Percentiles rank a stretch among this genome's conserved stretches.
phyloP scores from a whole-genome alignment of 2,888 invertebrate species.

The Epiblema foenella region DNA sequence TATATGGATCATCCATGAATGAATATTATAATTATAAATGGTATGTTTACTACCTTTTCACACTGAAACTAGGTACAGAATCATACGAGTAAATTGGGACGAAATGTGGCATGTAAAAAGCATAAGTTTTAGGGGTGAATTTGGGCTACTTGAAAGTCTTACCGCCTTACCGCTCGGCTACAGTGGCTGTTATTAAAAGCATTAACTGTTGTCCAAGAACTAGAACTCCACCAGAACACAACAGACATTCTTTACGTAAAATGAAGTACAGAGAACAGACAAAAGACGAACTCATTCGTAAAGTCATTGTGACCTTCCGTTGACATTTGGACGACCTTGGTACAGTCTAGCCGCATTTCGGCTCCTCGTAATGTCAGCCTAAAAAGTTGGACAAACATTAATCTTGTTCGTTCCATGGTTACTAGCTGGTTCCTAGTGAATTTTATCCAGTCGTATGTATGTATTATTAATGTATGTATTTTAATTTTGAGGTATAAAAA shows the following conservation, averaged over 20 bases:
- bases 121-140: no score
- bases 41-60: no score
- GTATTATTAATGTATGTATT: not conserved
- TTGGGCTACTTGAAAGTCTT: no score
- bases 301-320: conserved; percentile 34
- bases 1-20: no score
- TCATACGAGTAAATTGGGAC: no score
- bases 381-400: conserved; percentile 27
- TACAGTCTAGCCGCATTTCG: conserved; percentile 35
- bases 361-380: conserved; percentile 33
- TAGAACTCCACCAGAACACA: no score
- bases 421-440: not conserved
- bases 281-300: conserved; percentile 37
- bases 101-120: no score
- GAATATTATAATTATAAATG: no score
- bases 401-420: conserved; percentile 7
- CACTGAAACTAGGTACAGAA: no score
- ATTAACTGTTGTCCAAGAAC: no score
- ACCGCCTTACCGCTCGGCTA: no score
- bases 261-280: conserved; percentile 22
- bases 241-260: not conserved
- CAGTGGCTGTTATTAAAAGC: no score
- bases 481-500: not conserved
- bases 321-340: conserved; percentile 42
- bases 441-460: not conserved